phyloP scores from a whole-genome alignment of 2,113 vertebrate species.

The Bos indicus region DNA sequence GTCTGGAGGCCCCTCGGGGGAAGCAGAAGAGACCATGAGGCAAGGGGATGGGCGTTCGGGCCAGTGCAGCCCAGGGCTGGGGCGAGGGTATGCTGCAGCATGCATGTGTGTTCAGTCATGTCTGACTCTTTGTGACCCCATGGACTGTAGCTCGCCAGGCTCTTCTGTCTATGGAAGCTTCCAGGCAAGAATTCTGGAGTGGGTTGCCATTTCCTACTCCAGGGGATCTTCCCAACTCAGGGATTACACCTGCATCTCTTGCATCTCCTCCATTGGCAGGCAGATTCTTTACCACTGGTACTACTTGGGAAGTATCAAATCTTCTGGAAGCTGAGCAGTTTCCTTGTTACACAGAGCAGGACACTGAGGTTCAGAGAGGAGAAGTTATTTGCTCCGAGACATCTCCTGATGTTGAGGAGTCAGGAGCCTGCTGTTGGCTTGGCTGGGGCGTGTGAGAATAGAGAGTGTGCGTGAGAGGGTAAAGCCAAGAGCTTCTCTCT shows the following conservation, averaged over 20 bases:
- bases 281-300: background rate
- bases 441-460: background rate
- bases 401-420: background rate
- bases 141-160: background rate
- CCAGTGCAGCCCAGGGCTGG: background rate
- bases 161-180: background rate
- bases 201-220: background rate
- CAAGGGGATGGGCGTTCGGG: accelerated
- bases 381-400: background rate
- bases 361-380: background rate
- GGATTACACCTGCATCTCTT: background rate
- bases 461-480: background rate
- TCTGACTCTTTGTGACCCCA: background rate
- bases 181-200: background rate
- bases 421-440: too few species aligned
- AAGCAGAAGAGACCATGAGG: background rate
- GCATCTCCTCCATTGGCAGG: background rate
- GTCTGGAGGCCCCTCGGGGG: background rate
- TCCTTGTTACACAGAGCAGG: background rate
- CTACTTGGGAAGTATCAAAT: background rate
- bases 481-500: background rate
- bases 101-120: accelerated
- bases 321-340: background rate
- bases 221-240: background rate
- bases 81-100: too few species aligned